Conservation (phyloP, 2,113 vertebrate species). For the Onychostoma macrolepis region DNA sequence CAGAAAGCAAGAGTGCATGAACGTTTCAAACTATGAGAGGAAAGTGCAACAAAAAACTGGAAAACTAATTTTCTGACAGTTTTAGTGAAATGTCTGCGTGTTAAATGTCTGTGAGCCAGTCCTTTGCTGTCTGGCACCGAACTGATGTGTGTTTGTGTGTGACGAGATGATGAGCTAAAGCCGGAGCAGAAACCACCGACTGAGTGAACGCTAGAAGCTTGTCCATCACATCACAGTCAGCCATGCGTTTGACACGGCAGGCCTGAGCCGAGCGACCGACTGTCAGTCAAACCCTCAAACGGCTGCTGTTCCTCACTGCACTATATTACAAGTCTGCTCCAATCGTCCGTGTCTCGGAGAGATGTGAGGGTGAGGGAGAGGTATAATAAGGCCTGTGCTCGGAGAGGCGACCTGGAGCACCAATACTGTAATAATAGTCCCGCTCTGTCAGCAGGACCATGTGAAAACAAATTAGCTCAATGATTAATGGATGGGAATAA, state of each 20-base stretch:
- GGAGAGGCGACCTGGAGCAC: conserved; percentile 47
- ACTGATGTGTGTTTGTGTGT: conserved; percentile 31
- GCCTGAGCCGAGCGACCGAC: background rate
- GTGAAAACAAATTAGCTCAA: conserved; percentile 78
- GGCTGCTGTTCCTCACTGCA: background rate
- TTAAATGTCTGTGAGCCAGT: background rate
- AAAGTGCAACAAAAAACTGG: background rate
- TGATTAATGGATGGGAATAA: conserved; percentile 92
- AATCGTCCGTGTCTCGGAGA: conserved; percentile 22
- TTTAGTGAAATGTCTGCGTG: background rate
- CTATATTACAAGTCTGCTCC: conserved; percentile 12
- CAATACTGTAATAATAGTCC: conserved; percentile 66
- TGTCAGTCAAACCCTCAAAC: conserved; percentile 7
- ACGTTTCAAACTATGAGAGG: background rate
- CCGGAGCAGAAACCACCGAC: background rate
- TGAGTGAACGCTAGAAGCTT: conserved; percentile 26
- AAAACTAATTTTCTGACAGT: background rate
- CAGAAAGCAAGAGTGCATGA: background rate
- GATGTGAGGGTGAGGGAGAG: background rate
- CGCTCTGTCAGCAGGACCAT: conserved; percentile 72
- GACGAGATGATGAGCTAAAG: conserved; percentile 27
- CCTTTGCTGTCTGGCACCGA: background rate
- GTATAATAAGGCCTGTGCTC: conserved; percentile 10
- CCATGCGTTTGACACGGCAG: conserved; percentile 15
- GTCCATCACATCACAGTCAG: conserved; percentile 34